Evolutionary conservation across 2,113 vertebrate genomes (phyloP).

Genomic region (Silurus asotus): DNA sequence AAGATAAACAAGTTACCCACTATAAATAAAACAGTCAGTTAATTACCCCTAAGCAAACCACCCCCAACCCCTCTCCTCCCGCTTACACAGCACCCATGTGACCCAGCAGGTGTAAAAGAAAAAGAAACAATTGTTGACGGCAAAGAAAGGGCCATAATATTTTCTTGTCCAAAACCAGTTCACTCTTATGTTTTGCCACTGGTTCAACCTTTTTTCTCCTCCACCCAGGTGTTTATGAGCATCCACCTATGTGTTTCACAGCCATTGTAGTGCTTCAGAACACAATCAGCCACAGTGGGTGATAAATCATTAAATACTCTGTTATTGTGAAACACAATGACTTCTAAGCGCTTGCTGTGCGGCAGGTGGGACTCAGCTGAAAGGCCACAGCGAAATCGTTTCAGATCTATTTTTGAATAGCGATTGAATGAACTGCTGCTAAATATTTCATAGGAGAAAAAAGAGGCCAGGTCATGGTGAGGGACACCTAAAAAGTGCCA

Average conservation of each 20-base stretch:
- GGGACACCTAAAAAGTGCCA: constrained; percentile 47
- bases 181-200: neutral
- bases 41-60: neutral
- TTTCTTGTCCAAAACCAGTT: constrained; percentile 23
- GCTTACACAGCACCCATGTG: neutral
- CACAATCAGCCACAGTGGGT: constrained; percentile 8
- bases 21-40: neutral
- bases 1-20: neutral
- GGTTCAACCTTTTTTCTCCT: neutral
- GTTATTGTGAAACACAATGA: constrained; percentile 57
- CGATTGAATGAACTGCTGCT: constrained; percentile 58
- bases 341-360: constrained; percentile 25
- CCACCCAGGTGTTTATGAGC: constrained; percentile 40
- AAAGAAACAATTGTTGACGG: constrained; percentile 14
- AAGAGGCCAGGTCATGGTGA: constrained; percentile 53
- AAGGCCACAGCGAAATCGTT: constrained; percentile 47
- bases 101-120: constrained; percentile 41
- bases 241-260: constrained; percentile 10
- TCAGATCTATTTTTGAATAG: constrained; percentile 59
- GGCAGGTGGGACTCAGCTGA: constrained; percentile 39
- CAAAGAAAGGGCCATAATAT: constrained; percentile 11
- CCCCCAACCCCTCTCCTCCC: neutral
- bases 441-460: constrained; percentile 59
- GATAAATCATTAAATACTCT: constrained; percentile 55
- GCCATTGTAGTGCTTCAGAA: constrained; percentile 9